phyloP scores from a whole-genome alignment of 2,888 invertebrate species.

The Tetanocera ferruginea region DNA sequence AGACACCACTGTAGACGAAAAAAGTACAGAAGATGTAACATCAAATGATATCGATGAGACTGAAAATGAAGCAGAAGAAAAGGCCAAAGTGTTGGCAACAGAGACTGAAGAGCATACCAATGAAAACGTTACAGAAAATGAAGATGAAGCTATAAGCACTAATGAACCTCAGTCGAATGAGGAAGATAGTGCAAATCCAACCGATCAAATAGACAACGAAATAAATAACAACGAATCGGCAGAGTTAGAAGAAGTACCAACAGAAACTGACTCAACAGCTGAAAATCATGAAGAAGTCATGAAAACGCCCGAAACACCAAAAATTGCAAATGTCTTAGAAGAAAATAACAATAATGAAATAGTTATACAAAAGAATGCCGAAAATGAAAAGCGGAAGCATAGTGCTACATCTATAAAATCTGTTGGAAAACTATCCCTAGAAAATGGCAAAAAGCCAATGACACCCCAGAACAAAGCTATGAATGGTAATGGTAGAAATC shows the following conservation, averaged over 20 bases:
- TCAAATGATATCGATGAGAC: constrained; percentile 4
- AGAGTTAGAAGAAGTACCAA: constrained; percentile 39
- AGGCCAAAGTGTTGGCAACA: background rate
- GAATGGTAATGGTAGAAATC: constrained; percentile 10
- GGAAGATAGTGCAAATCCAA: constrained; percentile 18
- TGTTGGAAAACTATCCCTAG: background rate
- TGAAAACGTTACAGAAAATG: constrained; percentile 22
- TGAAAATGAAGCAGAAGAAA: background rate
- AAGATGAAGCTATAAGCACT: constrained; percentile 27
- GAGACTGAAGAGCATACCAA: constrained; percentile 12
- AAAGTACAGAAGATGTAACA: constrained; percentile 40
- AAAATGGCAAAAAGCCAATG: constrained; percentile 9
- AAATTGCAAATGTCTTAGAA: background rate
- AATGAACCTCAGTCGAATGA: constrained; percentile 16
- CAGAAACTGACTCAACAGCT: constrained; percentile 40
- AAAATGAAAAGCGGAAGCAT: background rate
- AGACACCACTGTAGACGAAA: constrained; percentile 36
- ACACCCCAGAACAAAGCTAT: constrained; percentile 16
- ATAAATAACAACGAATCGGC: constrained; percentile 38
- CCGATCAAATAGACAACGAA: constrained; percentile 4
- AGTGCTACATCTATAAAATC: background rate
- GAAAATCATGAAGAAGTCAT: background rate
- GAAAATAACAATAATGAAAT: background rate
- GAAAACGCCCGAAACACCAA: background rate
- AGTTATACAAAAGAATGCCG: constrained; percentile 4